phyloP scores from a whole-genome alignment of 2,797 vertebrate genomes.

The Vultur gryphus region DNA sequence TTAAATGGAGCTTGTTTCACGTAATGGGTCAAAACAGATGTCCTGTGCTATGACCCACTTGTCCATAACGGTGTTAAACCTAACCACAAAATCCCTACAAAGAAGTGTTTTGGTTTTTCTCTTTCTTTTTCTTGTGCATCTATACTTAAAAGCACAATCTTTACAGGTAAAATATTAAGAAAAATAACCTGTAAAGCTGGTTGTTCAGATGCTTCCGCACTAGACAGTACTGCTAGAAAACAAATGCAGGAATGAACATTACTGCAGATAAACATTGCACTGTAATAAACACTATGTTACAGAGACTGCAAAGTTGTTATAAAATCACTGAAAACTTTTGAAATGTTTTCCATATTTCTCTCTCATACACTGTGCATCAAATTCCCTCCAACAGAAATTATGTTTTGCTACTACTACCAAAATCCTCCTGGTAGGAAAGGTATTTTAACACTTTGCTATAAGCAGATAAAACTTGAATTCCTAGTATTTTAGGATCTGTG shows the following conservation, averaged over 20 bases:
- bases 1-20: not conserved
- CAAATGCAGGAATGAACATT: not conserved
- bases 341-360: constrained; percentile 42
- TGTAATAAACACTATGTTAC: not conserved
- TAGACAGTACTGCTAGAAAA: not conserved
- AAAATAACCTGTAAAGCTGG: not conserved
- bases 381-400: constrained; percentile 55
- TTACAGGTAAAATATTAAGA: not conserved
- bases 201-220: not conserved
- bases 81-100: not conserved
- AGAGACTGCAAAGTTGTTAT: not conserved
- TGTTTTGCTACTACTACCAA: constrained; percentile 24
- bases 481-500: not conserved
- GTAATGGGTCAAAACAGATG: not conserved
- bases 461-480: constrained; percentile 46
- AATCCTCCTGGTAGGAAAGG: constrained; percentile 24
- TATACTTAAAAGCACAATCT: not conserved
- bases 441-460: constrained; percentile 9
- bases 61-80: not conserved
- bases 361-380: constrained; percentile 52
- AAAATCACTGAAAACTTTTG: not conserved
- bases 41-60: not conserved
- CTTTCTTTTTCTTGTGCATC: not conserved
- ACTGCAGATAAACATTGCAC: not conserved
- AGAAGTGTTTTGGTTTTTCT: too few species aligned